Conservation (phyloP, 2,888 invertebrate species). For the Agrochola litura region DNA sequence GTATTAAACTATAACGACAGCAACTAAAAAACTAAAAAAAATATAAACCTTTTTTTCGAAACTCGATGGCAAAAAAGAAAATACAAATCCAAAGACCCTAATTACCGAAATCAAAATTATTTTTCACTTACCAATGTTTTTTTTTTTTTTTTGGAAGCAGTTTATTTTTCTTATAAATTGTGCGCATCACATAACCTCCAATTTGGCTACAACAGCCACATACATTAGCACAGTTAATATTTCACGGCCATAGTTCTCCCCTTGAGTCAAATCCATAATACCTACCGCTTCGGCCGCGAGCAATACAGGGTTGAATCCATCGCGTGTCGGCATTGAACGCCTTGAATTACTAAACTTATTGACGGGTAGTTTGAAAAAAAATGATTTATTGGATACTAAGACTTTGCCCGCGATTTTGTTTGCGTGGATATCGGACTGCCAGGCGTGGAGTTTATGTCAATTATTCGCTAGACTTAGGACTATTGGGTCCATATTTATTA, state of each 20-base stretch:
- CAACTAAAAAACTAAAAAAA: no score
- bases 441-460: not conserved
- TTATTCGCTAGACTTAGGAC: not conserved
- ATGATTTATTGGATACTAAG: constrained; percentile 40
- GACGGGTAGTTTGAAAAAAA: constrained; percentile 35
- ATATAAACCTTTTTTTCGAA: no score
- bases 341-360: constrained; percentile 32
- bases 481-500: not conserved
- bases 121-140: no score
- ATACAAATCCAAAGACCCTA: no score
- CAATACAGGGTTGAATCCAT: constrained; percentile 47
- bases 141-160: no score
- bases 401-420: constrained; percentile 4
- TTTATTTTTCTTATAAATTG: no score
- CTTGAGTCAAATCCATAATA: not conserved
- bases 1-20: no score
- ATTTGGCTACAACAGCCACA: not conserved
- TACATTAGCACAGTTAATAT: not conserved
- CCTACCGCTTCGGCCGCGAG: not conserved
- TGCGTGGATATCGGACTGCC: no score
- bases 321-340: constrained; percentile 16
- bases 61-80: no score
- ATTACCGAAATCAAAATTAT: no score
- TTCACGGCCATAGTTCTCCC: constrained; percentile 4
- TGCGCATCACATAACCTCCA: not conserved